phyloP scores from a whole-genome alignment of 2,888 invertebrate genomes.

The Ochropleura leucogaster region DNA sequence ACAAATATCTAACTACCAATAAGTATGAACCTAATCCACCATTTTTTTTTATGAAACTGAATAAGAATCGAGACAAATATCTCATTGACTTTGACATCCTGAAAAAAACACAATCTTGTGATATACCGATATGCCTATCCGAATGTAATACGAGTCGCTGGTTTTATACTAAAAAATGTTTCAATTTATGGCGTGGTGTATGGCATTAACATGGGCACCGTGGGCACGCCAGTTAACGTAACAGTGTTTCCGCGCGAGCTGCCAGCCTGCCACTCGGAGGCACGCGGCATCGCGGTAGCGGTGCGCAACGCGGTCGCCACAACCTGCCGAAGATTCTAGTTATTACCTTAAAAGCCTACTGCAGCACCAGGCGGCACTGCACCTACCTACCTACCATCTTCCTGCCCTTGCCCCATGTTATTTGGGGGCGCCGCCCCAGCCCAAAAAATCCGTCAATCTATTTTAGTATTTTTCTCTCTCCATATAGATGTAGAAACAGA shows the following conservation, averaged over 20 bases:
- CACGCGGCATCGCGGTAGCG: conserved; percentile 43
- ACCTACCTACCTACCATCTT: neutral
- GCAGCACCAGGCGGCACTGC: conserved; percentile 12
- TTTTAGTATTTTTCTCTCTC: neutral
- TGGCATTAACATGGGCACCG: conserved; percentile 29
- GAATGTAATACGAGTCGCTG: neutral
- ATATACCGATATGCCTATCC: neutral
- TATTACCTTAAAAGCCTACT: conserved; percentile 21
- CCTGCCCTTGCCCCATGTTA: neutral
- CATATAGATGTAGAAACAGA: neutral
- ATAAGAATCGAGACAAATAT: neutral
- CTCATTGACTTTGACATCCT: neutral
- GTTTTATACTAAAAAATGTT: conserved; percentile 8
- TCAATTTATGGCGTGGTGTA: conserved; percentile 25
- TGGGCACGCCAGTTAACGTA: conserved; percentile 56
- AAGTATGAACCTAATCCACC: neutral
- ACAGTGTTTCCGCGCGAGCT: conserved; percentile 70
- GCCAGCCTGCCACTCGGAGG: conserved; percentile 47
- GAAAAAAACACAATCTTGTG: neutral
- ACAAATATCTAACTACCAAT: neutral
- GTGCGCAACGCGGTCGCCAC: conserved; percentile 62
- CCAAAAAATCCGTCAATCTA: neutral
- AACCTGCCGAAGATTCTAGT: conserved; percentile 35
- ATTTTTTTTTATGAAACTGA: neutral
- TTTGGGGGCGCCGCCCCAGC: neutral